Evolutionary conservation across 2,797 vertebrate species (phyloP), one percentile per base, ranked within the genome.

Genomic region (Paguma larvata): DNA sequence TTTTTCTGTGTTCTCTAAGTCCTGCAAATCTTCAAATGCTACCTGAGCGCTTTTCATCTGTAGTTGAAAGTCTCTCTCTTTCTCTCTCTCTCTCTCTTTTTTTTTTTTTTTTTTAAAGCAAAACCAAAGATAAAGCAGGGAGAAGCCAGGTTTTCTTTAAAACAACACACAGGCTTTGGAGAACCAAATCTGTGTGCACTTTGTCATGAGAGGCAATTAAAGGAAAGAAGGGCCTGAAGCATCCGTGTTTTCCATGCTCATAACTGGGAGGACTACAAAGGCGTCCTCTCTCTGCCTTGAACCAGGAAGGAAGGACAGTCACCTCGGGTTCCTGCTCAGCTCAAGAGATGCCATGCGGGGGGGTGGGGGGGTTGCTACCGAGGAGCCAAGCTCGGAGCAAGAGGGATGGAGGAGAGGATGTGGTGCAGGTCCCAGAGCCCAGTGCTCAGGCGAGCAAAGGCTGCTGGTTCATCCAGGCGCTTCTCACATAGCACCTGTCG

Each of bases 1-100:
- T 38, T 73, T 80, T 82, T 23, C 56, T 91, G 89, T 91, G 89
- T 89, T 80, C 51, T 77, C 27, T 68, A 53, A 67, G 41, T 88
- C 62, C 83, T 78, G 44, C 32, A 56, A 75, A 53, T 92, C 94
- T 98, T 97, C 85, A 95, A 83, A 96, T 70, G 93, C 56, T 91
- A 53, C 91, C 56, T 51, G 78, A 46, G 68, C 59, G 83, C 34
- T 72, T 95, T 97, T 96, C 56, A 96, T 94, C 93, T 73, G 77
- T 53, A 82, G 41, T 68, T 88, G 72, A 96, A 97, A 96, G 93
- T 21, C 63, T 84, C 56, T 56, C 51, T 38, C 1, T 67, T 67
- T 59, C 53, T 92, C 63, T 84, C 56, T 56, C 51, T 21, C 63
- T 84, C 56, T 56, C 51, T 38, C 1, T 67, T 56, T 59, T 53